Base-by-base conservation (phyloP, 1,140 invertebrate species). In the Chlorops oryzae region DNA sequence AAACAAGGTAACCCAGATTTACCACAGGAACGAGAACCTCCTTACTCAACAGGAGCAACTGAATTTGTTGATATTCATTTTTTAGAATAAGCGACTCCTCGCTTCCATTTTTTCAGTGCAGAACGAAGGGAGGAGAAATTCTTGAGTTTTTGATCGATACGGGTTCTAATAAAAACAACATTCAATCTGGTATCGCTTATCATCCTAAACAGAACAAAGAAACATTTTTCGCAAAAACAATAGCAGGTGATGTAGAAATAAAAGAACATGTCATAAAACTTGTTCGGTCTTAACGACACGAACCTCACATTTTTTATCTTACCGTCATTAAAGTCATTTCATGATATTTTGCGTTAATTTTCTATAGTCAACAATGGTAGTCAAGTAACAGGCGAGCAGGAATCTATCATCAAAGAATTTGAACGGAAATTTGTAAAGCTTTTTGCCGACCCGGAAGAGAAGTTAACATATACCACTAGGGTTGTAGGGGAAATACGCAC, bases 61-160 rank as follows among this genome's bases (percentile, higher is more conserved):
- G n/a, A n/a, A n/a, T n/a, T n/a, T n/a, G n/a, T n/a, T n/a, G 40
- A 42, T 21, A 23, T 42, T n/a, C 40, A 56, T 59, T 56, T 57
- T 57, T 55, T 57, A 55, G 52, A 43, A 28, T 56, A 52, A 51
- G 45, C 2, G 15, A 39, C 35, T 59, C 57, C 49, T 60, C 56
- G 18, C 40, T 59, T n/a, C 53, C 58, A 15, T 59, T 57, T 20
- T 47, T 60, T 7, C 51, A 51, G 34, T 35, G 47, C 15, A 56
- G 34, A 24, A 2, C 51, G 50, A 25, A 42, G 51, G 55, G 39
- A 39, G 49, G 51, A 5, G 9, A 55, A 43, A 45, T 35, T n/a
- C 17, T 54, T 3, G 54, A 53, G 49, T 45, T 54, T 9, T 18
- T 59, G 21, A 51, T 53, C 17, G 48, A 55, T 20, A 53, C 46